A percentile compares a stretch with the other conserved stretches of the same genome.
Conservation (phyloP, 1,140 invertebrate species). For the Heterodera carotae region DNA sequence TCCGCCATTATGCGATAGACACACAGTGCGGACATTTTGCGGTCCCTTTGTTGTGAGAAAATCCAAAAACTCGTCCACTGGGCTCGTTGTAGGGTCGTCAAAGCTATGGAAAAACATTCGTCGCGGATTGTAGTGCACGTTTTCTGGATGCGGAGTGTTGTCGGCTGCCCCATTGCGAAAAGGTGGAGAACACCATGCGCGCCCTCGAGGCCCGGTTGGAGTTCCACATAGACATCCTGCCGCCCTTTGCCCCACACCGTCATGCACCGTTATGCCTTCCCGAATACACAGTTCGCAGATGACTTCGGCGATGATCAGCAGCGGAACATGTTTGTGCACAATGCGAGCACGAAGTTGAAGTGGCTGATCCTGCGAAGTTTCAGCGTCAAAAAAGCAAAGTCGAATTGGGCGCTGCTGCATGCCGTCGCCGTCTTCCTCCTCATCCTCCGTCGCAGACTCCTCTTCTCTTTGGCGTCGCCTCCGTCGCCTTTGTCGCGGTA, state of each 20-base stretch:
- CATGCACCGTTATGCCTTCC: too few species aligned
- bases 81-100: too few species aligned
- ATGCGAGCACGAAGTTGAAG: too few species aligned
- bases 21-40: background rate
- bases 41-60: background rate
- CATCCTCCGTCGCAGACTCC: too few species aligned
- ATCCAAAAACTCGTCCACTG: too few species aligned
- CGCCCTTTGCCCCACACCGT: too few species aligned
- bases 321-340: too few species aligned
- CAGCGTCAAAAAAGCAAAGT: conserved; percentile 4
- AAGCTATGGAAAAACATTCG: too few species aligned
- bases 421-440: background rate
- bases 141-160: background rate
- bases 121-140: too few species aligned
- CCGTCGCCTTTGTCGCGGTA: too few species aligned
- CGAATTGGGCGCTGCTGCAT: background rate
- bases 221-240: conserved; percentile 23
- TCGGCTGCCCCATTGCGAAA: conserved; percentile 8
- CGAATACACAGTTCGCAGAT: too few species aligned
- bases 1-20: conserved; percentile 15
- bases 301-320: conserved; percentile 9
- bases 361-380: background rate
- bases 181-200: background rate
- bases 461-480: too few species aligned
- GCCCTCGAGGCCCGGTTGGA: background rate